Base-by-base conservation (phyloP, 2,888 invertebrate genomes). In the Alloscopus bannaensis region DNA sequence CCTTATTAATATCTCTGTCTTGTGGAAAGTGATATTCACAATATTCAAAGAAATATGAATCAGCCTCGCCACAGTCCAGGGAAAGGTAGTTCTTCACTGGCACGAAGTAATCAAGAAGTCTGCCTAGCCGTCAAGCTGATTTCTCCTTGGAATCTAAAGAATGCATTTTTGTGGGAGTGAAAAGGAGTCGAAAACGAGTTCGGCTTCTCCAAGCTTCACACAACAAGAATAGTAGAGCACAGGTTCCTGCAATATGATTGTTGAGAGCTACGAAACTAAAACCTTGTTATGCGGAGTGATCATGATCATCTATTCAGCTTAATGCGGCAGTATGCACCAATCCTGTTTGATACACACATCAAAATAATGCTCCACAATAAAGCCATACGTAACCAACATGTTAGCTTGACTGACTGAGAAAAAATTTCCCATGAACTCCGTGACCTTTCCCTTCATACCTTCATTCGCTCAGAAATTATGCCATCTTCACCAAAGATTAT, bases 1-100 rank as follows among this genome's bases (percentile, higher is more conserved):
- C 68, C 68, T 68, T 75, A 75, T 75, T 75, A 75, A 68, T 68
- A 68, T 73, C 65, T 59, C 45, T 73, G 73, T 73, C 73, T 66
- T 47, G 45, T 75, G 68, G 68, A 68, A 75, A 75, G 60, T 75
- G 75, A 75, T 75, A 75, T 57, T 64, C 72, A 42, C 45, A 55
- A 64, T 72, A 72, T 62, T 47, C 42, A 29, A 16, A 18, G 31
- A 31, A 52, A 66, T 42, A 26, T 28, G 40, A 60, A 71, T 60
- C 18, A 64, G 70, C 31, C 45, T 20, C 24, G 18, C 3, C 6
- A 16, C n/a, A 50, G 52, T n/a, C n/a, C 36, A 52, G 28, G 20
- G 26, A 11, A 42, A 40, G 24, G 16, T 22, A 13, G 6, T 31
- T 55, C 55, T 13, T 57, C 29, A 24, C 16, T 4, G 31, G 60